Evolutionary conservation across 2,113 vertebrate genomes (phyloP).

Genomic region (Ardeotis arabs): DNA sequence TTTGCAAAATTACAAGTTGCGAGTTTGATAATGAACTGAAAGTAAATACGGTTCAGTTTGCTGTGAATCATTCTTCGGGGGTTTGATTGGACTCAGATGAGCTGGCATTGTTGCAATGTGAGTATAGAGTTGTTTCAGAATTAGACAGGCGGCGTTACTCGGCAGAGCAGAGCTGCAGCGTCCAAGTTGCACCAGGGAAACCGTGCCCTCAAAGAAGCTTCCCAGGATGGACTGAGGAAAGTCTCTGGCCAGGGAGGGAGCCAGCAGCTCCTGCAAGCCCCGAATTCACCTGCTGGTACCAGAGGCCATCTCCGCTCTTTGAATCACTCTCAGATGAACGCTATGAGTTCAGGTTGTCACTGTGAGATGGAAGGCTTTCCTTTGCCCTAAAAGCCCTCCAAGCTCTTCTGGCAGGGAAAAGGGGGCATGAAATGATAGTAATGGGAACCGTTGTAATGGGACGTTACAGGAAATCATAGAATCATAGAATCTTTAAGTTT

Average conservation of each 20-base stretch:
- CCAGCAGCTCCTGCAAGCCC: not conserved
- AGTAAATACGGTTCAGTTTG: constrained; percentile 54
- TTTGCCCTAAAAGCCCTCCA: not conserved
- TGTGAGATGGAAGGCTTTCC: not conserved
- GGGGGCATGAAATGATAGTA: not conserved
- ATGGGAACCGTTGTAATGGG: not conserved
- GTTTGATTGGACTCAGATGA: constrained; percentile 43
- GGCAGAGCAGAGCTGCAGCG: not conserved
- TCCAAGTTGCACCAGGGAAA: not conserved
- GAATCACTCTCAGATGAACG: not conserved
- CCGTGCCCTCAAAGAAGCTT: not conserved
- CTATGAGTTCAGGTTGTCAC: not conserved
- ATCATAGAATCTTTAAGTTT: no score
- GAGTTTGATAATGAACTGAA: constrained; percentile 68
- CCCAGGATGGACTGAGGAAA: not conserved
- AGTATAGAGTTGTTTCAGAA: constrained; percentile 22
- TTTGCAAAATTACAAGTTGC: constrained; percentile 62
- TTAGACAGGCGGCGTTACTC: not conserved
- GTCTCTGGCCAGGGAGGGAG: not conserved
- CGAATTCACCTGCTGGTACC: not conserved
- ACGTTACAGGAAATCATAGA: not conserved
- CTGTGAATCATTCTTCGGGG: constrained; percentile 1
- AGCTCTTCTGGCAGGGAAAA: not conserved
- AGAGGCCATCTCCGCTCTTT: not conserved
- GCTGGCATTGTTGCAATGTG: not conserved